Percentiles rank a stretch among this genome's conserved stretches.
These are phyloP conservation scores for Phalacrocorax aristotelis DNA, from an alignment of 2,113 vertebrate genomes.

Conservation along the genomic window DNA sequence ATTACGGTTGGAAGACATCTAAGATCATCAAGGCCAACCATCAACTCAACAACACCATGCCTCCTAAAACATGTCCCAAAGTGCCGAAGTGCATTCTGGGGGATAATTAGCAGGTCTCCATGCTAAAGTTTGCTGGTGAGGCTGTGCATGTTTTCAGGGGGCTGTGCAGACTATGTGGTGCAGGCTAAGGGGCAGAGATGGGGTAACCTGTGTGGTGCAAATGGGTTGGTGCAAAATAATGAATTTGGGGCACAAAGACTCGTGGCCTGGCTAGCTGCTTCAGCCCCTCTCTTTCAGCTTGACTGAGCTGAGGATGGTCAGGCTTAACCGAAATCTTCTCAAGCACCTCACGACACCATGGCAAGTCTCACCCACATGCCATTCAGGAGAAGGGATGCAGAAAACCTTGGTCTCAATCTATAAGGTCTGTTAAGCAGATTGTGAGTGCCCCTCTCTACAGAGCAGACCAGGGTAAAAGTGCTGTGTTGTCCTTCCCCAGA, in stretches of 20 bases:
- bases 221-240: not conserved
- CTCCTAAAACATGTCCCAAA: too few species aligned
- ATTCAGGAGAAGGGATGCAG: not conserved
- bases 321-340: not conserved
- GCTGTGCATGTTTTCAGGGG: fast-evolving
- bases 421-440: not conserved
- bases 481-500: not conserved
- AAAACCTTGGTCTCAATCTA: not conserved
- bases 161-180: not conserved
- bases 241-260: fast-evolving
- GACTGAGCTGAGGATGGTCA: not conserved
- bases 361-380: not conserved
- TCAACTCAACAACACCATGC: too few species aligned
- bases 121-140: not conserved
- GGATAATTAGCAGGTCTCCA: not conserved
- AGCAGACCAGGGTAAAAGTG: not conserved
- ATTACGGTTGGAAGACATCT: too few species aligned
- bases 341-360: not conserved
- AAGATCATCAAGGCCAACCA: too few species aligned
- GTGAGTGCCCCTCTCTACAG: not conserved
- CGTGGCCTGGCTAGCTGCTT: not conserved
- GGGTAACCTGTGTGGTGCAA: not conserved
- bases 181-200: not conserved
- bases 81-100: not conserved
- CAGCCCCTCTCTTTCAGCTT: not conserved